These are phyloP conservation scores for Drosophila anceps DNA, from an alignment of 2,888 invertebrate genomes.

Conservation along the genomic window DNA sequence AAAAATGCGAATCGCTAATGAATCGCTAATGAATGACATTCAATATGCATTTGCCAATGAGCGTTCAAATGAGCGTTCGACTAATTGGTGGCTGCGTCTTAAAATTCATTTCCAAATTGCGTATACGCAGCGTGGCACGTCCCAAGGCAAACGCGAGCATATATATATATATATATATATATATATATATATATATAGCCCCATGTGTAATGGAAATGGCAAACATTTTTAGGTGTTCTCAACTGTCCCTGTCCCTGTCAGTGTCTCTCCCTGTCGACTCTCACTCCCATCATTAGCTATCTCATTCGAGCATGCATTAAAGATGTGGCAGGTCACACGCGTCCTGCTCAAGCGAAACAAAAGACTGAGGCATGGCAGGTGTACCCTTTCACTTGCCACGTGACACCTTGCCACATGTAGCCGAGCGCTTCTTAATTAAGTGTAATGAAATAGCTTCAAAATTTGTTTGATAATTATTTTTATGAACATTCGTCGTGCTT, in stretches of 20 bases:
- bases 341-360: conserved; percentile 5
- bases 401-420: conserved; percentile 25
- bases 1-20: conserved; percentile 11
- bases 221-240: conserved; percentile 12
- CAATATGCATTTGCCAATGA: conserved; percentile 22
- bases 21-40: conserved; percentile 37
- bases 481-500: conserved; percentile 15
- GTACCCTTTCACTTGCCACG: conserved; percentile 43
- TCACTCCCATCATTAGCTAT: background rate
- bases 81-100: conserved; percentile 34
- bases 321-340: conserved; percentile 24
- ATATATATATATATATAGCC: background rate
- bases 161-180: background rate
- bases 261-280: background rate
- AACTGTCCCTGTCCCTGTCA: conserved; percentile 2
- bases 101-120: conserved; percentile 30
- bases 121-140: conserved; percentile 33
- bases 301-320: conserved; percentile 14
- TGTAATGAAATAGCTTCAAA: conserved; percentile 46
- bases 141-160: conserved; percentile 2
- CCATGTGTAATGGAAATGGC: conserved; percentile 27
- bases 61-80: conserved; percentile 17
- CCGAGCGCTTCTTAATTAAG: conserved; percentile 42
- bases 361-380: conserved; percentile 29
- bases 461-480: conserved; percentile 43